These are phyloP conservation scores for Microtus ochrogaster DNA, from an alignment of 2,113 vertebrate species.

Conservation along the genomic window DNA sequence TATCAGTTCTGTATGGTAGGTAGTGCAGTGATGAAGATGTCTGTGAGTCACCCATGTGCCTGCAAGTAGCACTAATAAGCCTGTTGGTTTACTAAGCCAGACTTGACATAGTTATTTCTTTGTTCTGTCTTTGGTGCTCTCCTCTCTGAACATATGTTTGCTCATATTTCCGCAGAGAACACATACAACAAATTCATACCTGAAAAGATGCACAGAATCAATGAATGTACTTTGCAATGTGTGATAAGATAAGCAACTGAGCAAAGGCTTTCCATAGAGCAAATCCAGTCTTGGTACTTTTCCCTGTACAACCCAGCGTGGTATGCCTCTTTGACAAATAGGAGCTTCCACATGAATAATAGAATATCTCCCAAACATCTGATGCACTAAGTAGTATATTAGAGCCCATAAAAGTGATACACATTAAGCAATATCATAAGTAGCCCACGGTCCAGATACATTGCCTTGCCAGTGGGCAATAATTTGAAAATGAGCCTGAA, in stretches of 20 bases:
- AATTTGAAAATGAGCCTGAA: background rate
- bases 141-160: background rate
- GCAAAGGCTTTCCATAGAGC: background rate
- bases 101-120: background rate
- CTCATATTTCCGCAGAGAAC: background rate
- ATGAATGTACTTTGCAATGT: background rate
- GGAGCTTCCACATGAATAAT: background rate
- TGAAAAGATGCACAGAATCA: background rate
- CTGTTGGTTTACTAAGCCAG: background rate
- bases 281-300: background rate
- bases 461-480: background rate
- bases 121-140: background rate
- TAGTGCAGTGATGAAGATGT: background rate
- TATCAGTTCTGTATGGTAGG: rapidly evolving
- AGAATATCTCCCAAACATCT: background rate
- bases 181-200: background rate
- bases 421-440: background rate
- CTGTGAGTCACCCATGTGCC: background rate
- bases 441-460: background rate
- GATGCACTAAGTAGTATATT: background rate
- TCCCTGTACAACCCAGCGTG: background rate
- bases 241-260: background rate
- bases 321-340: background rate
- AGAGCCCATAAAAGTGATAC: background rate
- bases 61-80: background rate